Percentiles rank a stretch among this genome's conserved stretches.
Evolutionary conservation across 2,888 invertebrate genomes (phyloP).

Genomic region (Isotomurus palustris): DNA sequence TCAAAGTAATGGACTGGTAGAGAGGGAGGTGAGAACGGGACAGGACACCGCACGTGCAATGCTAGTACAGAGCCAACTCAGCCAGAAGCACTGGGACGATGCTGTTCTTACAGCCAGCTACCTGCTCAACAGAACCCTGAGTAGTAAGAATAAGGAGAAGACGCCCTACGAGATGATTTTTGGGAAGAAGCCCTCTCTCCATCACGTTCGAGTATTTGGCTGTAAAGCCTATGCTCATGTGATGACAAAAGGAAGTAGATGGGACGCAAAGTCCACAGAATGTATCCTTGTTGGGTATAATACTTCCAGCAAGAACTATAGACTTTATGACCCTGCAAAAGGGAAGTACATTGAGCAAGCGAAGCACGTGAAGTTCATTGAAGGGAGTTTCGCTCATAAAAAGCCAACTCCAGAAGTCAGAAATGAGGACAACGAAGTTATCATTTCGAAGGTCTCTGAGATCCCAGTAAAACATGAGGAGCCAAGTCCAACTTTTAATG

Average conservation of each 20-base stretch:
- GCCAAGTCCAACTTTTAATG: too few relatives aligned
- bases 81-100: slow-evolving; percentile 48
- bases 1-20: slow-evolving; percentile 19
- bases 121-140: slow-evolving; percentile 46
- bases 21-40: slow-evolving; percentile 19
- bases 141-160: slow-evolving; percentile 10
- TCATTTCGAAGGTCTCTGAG: too few relatives aligned
- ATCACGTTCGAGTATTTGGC: slow-evolving; percentile 44
- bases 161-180: slow-evolving; percentile 45
- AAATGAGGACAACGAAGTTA: too few relatives aligned
- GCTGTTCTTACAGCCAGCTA: slow-evolving; percentile 48
- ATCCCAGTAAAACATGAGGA: too few relatives aligned
- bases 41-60: slow-evolving; percentile 46
- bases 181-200: slow-evolving; percentile 39
- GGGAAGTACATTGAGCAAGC: background rate
- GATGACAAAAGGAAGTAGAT: background rate
- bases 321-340: slow-evolving; percentile 2
- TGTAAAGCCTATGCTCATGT: slow-evolving; percentile 24
- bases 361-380: background rate
- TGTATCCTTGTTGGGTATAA: background rate
- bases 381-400: too few relatives aligned
- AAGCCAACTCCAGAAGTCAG: too few relatives aligned
- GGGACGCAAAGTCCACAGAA: background rate
- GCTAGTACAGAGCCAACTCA: slow-evolving; percentile 46
- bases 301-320: background rate